A percentile compares a stretch with the other conserved stretches of the same genome.
Conservation (phyloP, 2,888 invertebrate species). For the Axea sp. region DNA sequence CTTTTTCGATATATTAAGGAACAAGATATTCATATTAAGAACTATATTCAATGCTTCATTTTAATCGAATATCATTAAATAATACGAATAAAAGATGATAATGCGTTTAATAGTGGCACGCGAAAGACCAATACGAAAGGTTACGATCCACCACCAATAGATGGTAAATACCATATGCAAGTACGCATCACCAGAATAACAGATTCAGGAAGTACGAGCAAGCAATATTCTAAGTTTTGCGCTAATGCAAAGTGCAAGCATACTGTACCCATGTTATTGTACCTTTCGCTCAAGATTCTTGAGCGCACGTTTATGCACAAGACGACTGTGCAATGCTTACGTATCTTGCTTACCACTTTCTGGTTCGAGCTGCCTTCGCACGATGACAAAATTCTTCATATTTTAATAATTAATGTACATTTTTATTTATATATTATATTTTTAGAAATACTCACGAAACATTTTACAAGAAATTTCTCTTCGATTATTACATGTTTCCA, state of each 20-base stretch:
- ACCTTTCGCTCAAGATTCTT: conserved; percentile 46
- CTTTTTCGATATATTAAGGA: too few species aligned
- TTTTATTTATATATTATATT: too few species aligned
- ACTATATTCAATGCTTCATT: conserved; percentile 6
- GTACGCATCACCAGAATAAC: conserved; percentile 26
- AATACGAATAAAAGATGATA: conserved; percentile 44
- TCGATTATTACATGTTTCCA: too few species aligned
- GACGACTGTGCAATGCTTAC: conserved; percentile 28
- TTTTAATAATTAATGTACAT: conserved; percentile 22
- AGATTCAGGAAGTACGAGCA: conserved; percentile 19
- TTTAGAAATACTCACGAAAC: too few species aligned
- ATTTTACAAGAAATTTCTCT: too few species aligned
- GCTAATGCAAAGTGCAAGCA: conserved; percentile 62
- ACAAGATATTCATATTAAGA: conserved; percentile 23
- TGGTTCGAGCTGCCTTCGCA: conserved; percentile 7
- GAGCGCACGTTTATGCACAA: conserved; percentile 8
- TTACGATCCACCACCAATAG: conserved; percentile 30
- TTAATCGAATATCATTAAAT: conserved; percentile 25
- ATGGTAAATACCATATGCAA: conserved; percentile 30
- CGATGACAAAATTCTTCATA: conserved; percentile 32
- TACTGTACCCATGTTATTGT: conserved; percentile 48
- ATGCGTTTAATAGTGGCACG: conserved; percentile 49
- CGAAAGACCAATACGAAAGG: conserved; percentile 29
- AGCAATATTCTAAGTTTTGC: conserved; percentile 53
- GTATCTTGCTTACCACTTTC: conserved; percentile 33